These are phyloP conservation scores for Gallinago paraguaiae DNA, from an alignment of 2,113 vertebrate genomes.

Conservation along the genomic window DNA sequence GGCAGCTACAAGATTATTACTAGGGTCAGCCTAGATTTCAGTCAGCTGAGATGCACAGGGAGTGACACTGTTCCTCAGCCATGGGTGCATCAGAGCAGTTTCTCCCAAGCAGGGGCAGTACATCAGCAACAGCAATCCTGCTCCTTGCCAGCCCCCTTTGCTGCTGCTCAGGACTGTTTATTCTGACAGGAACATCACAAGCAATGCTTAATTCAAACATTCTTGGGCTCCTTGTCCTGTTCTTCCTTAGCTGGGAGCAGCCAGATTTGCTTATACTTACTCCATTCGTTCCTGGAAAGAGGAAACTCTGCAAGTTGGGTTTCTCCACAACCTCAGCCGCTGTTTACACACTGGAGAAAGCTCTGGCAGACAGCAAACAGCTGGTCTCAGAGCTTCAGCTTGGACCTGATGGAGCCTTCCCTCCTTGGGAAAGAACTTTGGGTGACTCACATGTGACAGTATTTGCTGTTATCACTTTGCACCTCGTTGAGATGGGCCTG, in stretches of 20 bases:
- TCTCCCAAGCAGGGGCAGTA: neutral
- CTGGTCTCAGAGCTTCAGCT: neutral
- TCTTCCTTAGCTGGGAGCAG: neutral
- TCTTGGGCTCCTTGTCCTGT: neutral
- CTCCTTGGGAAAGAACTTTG: neutral
- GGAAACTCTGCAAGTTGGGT: neutral
- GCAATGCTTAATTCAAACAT: neutral
- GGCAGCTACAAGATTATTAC: neutral
- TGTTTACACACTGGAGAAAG: neutral
- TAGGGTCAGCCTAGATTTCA: neutral
- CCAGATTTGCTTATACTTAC: neutral
- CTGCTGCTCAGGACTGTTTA: neutral
- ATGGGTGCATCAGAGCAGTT: neutral
- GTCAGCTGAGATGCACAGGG: neutral
- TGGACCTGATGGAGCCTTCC: neutral
- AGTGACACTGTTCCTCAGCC: neutral
- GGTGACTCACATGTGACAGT: neutral
- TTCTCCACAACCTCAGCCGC: neutral
- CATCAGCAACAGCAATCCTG: neutral
- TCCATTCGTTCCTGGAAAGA: neutral
- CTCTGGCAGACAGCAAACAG: neutral
- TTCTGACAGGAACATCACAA: neutral
- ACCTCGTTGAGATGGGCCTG: neutral
- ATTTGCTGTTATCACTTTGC: neutral
- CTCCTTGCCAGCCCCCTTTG: neutral